These are phyloP conservation scores for Rousettus leschenaultii DNA, from an alignment of 2,113 vertebrate genomes.

Conservation along the genomic window DNA sequence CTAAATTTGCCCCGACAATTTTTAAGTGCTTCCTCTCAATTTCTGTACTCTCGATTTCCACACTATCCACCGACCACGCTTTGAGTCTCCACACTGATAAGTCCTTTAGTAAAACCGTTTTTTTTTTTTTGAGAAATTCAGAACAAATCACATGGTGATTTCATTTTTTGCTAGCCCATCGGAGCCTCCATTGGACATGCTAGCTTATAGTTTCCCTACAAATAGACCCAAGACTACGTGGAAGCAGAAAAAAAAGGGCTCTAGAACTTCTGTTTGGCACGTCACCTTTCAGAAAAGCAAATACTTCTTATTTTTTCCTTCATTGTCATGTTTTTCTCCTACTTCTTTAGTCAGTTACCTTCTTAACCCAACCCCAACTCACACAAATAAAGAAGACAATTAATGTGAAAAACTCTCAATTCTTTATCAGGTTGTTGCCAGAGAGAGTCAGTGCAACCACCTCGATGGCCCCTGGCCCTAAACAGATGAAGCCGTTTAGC, in stretches of 20 bases:
- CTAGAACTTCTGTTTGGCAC: background rate
- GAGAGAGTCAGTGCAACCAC: background rate
- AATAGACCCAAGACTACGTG: background rate
- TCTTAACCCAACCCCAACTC: background rate
- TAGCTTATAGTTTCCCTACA: background rate
- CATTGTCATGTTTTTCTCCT: background rate
- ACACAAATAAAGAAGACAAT: conserved; percentile 15
- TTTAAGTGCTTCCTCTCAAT: background rate
- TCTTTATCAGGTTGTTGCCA: conserved; percentile 23
- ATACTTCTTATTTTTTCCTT: background rate
- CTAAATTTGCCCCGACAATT: background rate
- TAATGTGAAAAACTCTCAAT: background rate
- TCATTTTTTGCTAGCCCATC: background rate
- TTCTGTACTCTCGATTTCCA: background rate
- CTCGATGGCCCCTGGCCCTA: background rate
- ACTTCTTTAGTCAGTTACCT: background rate
- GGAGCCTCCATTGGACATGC: background rate
- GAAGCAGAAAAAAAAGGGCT: background rate
- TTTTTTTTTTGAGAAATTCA: background rate
- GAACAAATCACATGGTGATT: background rate
- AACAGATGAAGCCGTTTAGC: conserved; percentile 26
- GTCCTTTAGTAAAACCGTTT: background rate
- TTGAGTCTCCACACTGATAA: background rate
- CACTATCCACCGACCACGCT: background rate
- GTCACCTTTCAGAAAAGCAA: background rate